phyloP scores from a whole-genome alignment of 2,113 vertebrate species.

The Rhegmatorhina hoffmannsi region DNA sequence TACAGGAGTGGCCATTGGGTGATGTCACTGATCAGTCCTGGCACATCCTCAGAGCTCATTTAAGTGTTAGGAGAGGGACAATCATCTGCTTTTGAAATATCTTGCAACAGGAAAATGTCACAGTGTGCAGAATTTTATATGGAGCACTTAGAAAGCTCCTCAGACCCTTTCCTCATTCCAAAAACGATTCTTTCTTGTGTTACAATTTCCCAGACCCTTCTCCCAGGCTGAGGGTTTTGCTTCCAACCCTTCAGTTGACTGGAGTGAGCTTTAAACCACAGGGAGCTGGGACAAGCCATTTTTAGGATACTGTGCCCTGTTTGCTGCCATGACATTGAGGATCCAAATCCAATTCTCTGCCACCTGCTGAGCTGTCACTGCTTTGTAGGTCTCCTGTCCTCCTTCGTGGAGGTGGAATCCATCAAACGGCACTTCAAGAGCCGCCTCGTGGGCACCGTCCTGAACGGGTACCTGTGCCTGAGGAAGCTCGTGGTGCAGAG shows the following conservation, averaged over 20 bases:
- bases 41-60: background rate
- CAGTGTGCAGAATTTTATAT: background rate
- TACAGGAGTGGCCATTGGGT: background rate
- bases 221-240: background rate
- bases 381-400: constrained; percentile 89
- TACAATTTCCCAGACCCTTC: background rate
- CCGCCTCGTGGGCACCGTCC: constrained; percentile 92
- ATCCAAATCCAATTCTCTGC: background rate
- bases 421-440: constrained; percentile 99
- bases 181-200: rapidly evolving
- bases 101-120: background rate
- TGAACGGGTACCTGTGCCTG: constrained; percentile 96
- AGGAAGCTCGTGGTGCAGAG: constrained; percentile 96
- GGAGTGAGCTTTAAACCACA: background rate
- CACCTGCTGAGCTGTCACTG: background rate
- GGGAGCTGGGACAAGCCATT: background rate
- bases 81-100: background rate
- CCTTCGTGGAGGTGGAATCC: constrained; percentile 97
- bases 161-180: background rate
- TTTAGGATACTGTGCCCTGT: background rate
- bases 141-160: background rate
- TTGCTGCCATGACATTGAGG: background rate
- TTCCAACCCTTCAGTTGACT: background rate
- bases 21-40: background rate
- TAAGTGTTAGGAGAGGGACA: background rate